phyloP scores from a whole-genome alignment of 2,113 vertebrate genomes.

The Xiphias gladius region DNA sequence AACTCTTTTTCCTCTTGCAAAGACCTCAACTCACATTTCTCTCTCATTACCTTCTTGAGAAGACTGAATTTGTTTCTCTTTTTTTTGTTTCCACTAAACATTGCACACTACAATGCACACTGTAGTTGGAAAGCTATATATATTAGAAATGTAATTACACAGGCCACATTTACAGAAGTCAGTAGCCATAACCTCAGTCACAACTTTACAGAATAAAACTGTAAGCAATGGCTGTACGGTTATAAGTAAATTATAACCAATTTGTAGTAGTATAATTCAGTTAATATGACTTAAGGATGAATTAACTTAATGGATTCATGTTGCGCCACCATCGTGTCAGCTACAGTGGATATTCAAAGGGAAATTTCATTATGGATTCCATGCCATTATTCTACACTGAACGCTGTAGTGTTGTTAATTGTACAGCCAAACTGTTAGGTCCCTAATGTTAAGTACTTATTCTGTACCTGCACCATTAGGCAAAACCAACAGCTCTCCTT shows the following conservation, averaged over 20 bases:
- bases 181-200: background rate
- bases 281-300: no score
- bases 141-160: constrained; percentile 1
- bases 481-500: background rate
- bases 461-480: background rate
- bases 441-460: background rate
- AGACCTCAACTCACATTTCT: background rate
- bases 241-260: background rate
- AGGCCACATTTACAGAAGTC: background rate
- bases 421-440: background rate
- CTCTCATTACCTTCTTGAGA: constrained; percentile 6
- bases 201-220: background rate
- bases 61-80: background rate
- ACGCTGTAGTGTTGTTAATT: background rate
- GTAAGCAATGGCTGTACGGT: constrained; percentile 1
- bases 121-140: constrained; percentile 6
- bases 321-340: background rate
- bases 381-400: background rate
- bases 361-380: background rate
- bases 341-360: background rate
- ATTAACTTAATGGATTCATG: background rate
- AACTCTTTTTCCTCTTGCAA: background rate
- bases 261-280: no score
- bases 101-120: constrained; percentile 2
- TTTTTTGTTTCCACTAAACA: constrained; percentile 13